Conservation (phyloP, 2,797 vertebrate species). For the Myotis vivesi region DNA sequence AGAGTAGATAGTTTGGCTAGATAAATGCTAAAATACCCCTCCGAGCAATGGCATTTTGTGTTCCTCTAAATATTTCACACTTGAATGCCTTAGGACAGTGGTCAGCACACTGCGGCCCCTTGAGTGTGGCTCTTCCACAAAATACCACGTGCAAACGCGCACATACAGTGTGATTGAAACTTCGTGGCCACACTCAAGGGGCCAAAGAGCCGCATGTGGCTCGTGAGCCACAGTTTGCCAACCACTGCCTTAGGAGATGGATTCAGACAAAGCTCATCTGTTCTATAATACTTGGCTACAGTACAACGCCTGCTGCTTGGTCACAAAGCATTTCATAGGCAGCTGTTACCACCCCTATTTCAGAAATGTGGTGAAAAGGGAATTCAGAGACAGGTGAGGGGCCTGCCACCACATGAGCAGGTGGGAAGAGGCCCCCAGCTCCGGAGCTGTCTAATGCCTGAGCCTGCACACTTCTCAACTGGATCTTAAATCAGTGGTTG, state of each 20-base stretch:
- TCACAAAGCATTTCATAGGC: constrained; percentile 62
- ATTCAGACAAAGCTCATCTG: constrained; percentile 61
- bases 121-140: no score
- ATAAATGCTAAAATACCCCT: background rate
- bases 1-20: background rate
- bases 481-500: background rate
- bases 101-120: no score
- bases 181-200: no score
- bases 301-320: constrained; percentile 45
- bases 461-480: background rate
- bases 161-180: no score
- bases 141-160: no score
- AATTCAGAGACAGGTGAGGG: constrained; percentile 67
- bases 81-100: constrained; percentile 32
- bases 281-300: constrained; percentile 54
- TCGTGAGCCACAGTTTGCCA: no score
- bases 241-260: constrained; percentile 17
- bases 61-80: constrained; percentile 50
- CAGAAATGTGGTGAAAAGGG: constrained; percentile 57
- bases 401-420: background rate
- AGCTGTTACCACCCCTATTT: constrained; percentile 69
- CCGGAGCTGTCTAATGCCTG: background rate
- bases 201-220: no score
- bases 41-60: constrained; percentile 45
- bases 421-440: background rate